Evolutionary conservation across 2,888 invertebrate genomes (phyloP), one percentile per base, ranked within the genome.

Genomic region (Galerucella calmariensis): DNA sequence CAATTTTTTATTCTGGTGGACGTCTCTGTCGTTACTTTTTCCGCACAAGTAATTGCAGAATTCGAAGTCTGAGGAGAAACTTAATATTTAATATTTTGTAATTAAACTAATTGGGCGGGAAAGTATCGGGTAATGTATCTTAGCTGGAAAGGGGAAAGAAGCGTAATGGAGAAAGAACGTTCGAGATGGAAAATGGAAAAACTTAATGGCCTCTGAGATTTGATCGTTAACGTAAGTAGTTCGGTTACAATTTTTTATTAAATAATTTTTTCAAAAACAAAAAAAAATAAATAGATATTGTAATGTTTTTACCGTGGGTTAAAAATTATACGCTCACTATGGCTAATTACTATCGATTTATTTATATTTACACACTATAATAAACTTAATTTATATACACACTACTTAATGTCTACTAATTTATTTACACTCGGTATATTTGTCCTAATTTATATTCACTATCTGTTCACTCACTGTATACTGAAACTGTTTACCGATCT

Each of bases 11-110:
- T 16, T 56, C 20, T n/a, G 8, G 2, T 56, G 56, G 10, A 48
- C 44, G 51, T 14, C 74, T 12, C 63, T 65, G 63, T n/a, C n/a
- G 16, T 46, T 11, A 20, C 10, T 65, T 56, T 63, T 65, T 65
- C 76, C 72, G 72, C 72, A 20, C 69, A 72, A 72, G 41, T 69
- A 51, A 72, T 68, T 67, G 70, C 63, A 72, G 70, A 65, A 71
- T 67, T 63, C 62, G 72, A 62, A 72, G 24, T 16, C 56, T 9
- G 20, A 58, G 44, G n/a, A 24, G 67, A 66, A 70, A 71, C 48
- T 69, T 70, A 67, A 73, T 67, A 73, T 73, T 70, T 75, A 73
- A 69, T 62, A 70, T 67, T 67, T 69, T 67, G 58, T 61, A 72
- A 73, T 75, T 73, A 71, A 65, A 67, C 58, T 75, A 71, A 75